phyloP scores from a whole-genome alignment of 2,888 invertebrate species.

The Pherbina coryleti region DNA sequence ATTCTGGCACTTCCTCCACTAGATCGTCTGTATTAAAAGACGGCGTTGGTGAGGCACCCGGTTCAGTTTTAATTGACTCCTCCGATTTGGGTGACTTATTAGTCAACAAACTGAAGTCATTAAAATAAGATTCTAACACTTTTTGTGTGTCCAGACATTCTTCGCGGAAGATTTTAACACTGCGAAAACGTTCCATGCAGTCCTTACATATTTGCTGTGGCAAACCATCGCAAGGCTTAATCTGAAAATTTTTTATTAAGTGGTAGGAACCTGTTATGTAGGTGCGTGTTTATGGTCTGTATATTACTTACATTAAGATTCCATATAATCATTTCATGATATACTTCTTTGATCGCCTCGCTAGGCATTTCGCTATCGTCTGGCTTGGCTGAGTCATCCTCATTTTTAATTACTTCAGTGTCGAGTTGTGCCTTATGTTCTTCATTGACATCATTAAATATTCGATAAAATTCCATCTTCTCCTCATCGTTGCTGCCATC shows the following conservation, averaged over 20 bases:
- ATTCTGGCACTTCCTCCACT: conserved; percentile 46
- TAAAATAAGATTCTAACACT: conserved; percentile 44
- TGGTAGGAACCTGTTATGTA: not conserved
- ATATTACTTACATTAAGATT: conserved; percentile 51
- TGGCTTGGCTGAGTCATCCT: conserved; percentile 3
- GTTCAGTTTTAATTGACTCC: conserved; percentile 38
- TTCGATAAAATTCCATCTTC: conserved; percentile 49
- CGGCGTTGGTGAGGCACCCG: conserved; percentile 35
- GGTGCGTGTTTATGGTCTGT: not conserved
- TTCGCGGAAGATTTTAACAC: conserved; percentile 52
- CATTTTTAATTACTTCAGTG: conserved; percentile 6
- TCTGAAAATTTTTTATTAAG: conserved; percentile 42
- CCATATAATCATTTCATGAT: conserved; percentile 53
- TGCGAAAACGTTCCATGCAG: conserved; percentile 51
- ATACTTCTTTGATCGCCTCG: conserved; percentile 49
- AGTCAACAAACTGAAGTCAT: conserved; percentile 24
- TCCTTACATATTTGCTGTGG: conserved; percentile 55
- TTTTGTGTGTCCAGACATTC: conserved; percentile 52
- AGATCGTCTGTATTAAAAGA: conserved; percentile 42
- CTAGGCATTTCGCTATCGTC: conserved; percentile 43
- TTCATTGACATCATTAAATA: conserved; percentile 46
- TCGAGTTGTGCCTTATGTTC: conserved; percentile 7
- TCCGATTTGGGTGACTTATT: conserved; percentile 44
- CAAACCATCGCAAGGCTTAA: conserved; percentile 52
- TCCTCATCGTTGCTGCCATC: conserved; percentile 46